These are phyloP conservation scores for Rotaria macrura DNA, from an alignment of 2,888 invertebrate genomes.

Conservation along the genomic window DNA sequence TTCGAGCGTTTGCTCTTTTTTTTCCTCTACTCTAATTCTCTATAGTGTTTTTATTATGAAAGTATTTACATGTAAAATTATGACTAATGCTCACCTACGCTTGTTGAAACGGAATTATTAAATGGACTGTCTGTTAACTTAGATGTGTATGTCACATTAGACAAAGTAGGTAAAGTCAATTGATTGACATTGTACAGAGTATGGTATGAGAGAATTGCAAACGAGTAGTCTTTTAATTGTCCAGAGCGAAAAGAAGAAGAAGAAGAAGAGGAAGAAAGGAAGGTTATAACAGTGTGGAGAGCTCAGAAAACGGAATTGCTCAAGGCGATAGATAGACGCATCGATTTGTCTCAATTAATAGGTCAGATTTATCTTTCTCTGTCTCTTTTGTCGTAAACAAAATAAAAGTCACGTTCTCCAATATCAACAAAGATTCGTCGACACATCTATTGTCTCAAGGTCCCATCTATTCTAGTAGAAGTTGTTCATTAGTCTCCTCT, in stretches of 20 bases:
- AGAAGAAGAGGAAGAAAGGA: background rate
- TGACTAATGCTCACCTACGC: background rate
- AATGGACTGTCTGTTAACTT: background rate
- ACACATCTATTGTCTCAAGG: background rate
- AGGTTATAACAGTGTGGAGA: background rate
- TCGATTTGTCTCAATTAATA: background rate
- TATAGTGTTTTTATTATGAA: background rate
- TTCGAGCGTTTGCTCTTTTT: too few relatives aligned
- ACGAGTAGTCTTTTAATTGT: background rate
- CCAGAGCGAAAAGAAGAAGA: background rate
- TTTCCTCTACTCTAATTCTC: background rate
- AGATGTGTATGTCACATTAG: background rate
- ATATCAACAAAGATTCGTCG: background rate
- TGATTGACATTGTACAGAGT: background rate
- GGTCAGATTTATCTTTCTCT: background rate
- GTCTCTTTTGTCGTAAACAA: background rate
- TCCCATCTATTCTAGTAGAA: background rate
- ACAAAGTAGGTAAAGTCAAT: background rate
- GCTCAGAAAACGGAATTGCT: background rate
- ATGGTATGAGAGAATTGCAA: background rate
- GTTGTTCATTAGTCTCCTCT: background rate
- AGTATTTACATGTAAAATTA: background rate
- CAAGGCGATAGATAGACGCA: conserved; percentile 3
- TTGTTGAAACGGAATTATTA: background rate
- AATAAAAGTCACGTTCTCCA: background rate